A percentile compares a stretch with the other conserved stretches of the same genome.
These are phyloP conservation scores for Zootoca vivipara DNA, from an alignment of 2,113 vertebrate genomes.

Conservation along the genomic window DNA sequence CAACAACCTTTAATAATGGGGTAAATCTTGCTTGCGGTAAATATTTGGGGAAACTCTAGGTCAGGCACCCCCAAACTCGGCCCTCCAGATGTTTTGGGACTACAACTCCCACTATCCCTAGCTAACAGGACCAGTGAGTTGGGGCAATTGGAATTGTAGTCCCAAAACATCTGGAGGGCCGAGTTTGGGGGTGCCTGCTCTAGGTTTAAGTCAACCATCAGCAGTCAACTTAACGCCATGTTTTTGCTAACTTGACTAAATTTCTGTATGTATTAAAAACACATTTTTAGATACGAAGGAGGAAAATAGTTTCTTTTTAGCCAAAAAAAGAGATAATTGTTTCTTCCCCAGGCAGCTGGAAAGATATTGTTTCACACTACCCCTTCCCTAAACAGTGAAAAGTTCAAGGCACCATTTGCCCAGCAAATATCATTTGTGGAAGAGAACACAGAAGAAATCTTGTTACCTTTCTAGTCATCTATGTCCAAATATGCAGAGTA, in stretches of 20 bases:
- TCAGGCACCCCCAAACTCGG: too few species aligned
- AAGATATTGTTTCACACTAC: neutral
- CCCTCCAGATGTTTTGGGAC: too few species aligned
- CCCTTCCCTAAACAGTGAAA: neutral
- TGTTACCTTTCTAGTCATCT: neutral
- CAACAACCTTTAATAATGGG: too few species aligned
- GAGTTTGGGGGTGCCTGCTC: neutral
- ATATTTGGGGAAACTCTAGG: too few species aligned
- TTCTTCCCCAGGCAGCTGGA: slow-evolving; percentile 28
- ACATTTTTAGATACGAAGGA: slow-evolving; percentile 26
- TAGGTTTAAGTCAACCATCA: slow-evolving; percentile 40
- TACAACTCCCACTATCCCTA: too few species aligned
- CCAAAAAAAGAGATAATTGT: slow-evolving; percentile 33
- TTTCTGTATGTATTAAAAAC: slow-evolving; percentile 35
- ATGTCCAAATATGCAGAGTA: neutral
- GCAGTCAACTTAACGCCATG: slow-evolving; percentile 10
- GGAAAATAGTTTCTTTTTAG: slow-evolving; percentile 34
- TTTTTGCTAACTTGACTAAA: slow-evolving; percentile 42
- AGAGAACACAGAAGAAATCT: neutral
- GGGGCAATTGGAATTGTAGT: too few species aligned
- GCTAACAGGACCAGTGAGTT: too few species aligned
- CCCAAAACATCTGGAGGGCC: neutral
- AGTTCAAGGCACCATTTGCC: neutral
- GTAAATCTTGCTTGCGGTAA: too few species aligned
- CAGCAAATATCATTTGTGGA: neutral